Conservation (phyloP, 2,888 invertebrate genomes). For the Adineta ricciae region DNA sequence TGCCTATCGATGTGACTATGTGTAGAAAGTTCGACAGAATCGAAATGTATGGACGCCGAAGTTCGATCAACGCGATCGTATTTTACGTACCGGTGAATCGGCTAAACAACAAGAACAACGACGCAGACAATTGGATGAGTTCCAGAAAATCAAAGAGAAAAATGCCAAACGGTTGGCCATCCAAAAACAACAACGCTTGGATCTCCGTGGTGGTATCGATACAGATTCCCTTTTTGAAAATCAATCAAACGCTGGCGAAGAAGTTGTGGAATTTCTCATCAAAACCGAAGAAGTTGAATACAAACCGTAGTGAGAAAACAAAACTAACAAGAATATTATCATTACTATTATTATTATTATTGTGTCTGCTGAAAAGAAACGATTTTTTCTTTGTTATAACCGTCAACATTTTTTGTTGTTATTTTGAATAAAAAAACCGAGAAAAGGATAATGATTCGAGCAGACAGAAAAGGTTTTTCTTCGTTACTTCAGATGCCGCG, state of each 20-base stretch:
- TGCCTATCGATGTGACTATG: background rate
- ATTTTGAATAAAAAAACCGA: background rate
- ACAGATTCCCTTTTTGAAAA: conserved; percentile 10
- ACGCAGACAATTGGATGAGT: conserved; percentile 25
- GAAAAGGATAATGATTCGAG: background rate
- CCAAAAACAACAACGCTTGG: conserved; percentile 26
- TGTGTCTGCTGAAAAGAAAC: background rate
- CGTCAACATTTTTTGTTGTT: background rate
- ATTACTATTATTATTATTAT: background rate
- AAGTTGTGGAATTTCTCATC: conserved; percentile 7
- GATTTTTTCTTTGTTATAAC: background rate
- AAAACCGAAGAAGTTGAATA: conserved; percentile 21
- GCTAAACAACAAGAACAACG: conserved; percentile 28
- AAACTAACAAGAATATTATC: background rate
- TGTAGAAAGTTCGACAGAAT: background rate
- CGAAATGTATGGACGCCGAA: background rate
- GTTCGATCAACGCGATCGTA: conserved; percentile 23
- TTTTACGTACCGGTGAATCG: conserved; percentile 24
- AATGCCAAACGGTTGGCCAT: conserved; percentile 22
- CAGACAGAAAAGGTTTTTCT: background rate
- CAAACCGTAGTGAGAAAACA: background rate
- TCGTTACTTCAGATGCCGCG: conserved; percentile 22
- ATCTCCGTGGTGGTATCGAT: background rate
- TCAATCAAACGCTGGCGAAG: background rate
- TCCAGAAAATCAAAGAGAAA: conserved; percentile 13